phyloP scores from a whole-genome alignment of 2,888 invertebrate genomes.

The Ormyrus rosae region DNA sequence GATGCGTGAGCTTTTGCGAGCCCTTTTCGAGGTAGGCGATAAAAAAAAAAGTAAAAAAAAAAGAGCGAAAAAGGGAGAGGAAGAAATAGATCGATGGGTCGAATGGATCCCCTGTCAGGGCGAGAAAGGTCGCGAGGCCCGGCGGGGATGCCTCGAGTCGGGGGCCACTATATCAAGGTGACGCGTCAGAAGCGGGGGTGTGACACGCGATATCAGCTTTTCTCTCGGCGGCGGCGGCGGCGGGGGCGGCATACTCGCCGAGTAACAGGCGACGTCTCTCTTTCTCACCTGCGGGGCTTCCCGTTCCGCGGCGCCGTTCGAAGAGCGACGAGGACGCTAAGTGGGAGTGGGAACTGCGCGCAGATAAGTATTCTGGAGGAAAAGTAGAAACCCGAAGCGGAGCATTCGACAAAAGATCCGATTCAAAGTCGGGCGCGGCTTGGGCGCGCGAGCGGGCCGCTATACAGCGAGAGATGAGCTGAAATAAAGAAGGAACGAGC shows the following conservation, averaged over 20 bases:
- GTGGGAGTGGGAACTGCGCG: background rate
- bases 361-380: background rate
- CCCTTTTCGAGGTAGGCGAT: conserved; percentile 24
- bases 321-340: conserved; percentile 21
- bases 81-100: conserved; percentile 36
- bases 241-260: too few species aligned
- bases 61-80: conserved; percentile 1
- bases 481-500: conserved; percentile 12
- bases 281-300: conserved; percentile 21
- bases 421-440: conserved; percentile 15
- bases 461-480: conserved; percentile 9
- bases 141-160: background rate
- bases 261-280: background rate
- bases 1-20: conserved; percentile 15
- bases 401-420: conserved; percentile 47
- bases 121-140: background rate
- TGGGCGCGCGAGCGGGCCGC: background rate
- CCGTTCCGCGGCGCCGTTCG: background rate
- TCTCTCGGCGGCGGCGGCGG: background rate
- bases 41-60: conserved; percentile 4
- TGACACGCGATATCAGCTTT: conserved; percentile 36
- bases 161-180: conserved; percentile 31
- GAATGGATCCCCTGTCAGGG: conserved; percentile 31
- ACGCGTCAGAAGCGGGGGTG: conserved; percentile 10
- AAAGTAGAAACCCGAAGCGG: conserved; percentile 35